These are phyloP conservation scores for Trachelus iudaicus DNA, from an alignment of 2,888 invertebrate species.

Conservation along the genomic window DNA sequence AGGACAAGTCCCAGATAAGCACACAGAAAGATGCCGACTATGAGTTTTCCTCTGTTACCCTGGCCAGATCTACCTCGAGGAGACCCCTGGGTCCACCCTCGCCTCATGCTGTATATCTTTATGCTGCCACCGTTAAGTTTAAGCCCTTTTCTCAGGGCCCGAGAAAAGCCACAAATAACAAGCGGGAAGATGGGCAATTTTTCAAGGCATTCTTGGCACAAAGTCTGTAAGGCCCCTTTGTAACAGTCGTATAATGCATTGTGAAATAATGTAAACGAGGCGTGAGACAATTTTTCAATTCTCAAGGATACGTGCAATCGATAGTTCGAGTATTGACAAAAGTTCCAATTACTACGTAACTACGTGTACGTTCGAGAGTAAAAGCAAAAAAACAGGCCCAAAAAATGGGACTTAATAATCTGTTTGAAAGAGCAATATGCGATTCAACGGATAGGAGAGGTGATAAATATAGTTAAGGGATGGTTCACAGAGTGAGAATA, in stretches of 20 bases:
- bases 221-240: not conserved
- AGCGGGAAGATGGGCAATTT: not conserved
- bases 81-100: not conserved
- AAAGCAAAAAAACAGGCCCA: too few species aligned
- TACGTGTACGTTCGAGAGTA: not conserved
- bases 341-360: not conserved
- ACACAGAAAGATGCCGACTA: not conserved
- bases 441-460: not conserved
- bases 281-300: not conserved
- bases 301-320: not conserved
- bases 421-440: not conserved
- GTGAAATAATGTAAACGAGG: not conserved
- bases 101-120: not conserved
- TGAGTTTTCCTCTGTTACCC: not conserved
- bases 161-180: not conserved
- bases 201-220: not conserved
- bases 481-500: not conserved
- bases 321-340: not conserved
- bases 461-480: not conserved
- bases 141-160: not conserved
- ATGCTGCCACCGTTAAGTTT: not conserved
- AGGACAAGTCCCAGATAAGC: not conserved
- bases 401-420: too few species aligned
- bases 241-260: not conserved
- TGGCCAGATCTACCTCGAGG: not conserved